A percentile compares a stretch with the other conserved stretches of the same genome.
These are phyloP conservation scores for Plectrocnemia conspersa DNA, from an alignment of 1,140 invertebrate genomes.

Conservation along the genomic window DNA sequence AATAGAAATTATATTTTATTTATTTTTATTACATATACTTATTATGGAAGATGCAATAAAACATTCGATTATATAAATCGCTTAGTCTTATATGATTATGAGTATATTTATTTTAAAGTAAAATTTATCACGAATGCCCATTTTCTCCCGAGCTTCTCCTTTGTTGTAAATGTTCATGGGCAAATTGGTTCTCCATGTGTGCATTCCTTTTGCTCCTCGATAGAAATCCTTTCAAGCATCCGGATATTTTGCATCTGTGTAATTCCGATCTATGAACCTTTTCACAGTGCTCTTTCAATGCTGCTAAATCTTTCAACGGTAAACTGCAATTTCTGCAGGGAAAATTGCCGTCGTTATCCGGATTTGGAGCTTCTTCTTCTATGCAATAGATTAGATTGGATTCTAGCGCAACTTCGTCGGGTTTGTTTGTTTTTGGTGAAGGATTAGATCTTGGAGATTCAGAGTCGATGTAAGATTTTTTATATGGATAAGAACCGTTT, in stretches of 20 bases:
- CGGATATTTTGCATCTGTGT: constrained; percentile 61
- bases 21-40: too few species aligned
- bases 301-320: constrained; percentile 49
- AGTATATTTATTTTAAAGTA: too few species aligned
- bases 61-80: too few species aligned
- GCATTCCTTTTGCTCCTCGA: constrained; percentile 64
- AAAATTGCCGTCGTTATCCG: constrained; percentile 53
- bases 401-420: constrained; percentile 4
- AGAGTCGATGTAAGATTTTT: constrained; percentile 37
- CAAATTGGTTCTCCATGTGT: constrained; percentile 57
- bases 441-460: constrained; percentile 39
- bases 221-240: constrained; percentile 68
- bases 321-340: constrained; percentile 57
- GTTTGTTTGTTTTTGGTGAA: constrained; percentile 26
- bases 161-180: constrained; percentile 43
- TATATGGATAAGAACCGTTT: constrained; percentile 36
- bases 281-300: constrained; percentile 59
- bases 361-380: constrained; percentile 47
- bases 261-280: constrained; percentile 60
- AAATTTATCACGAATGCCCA: constrained; percentile 31
- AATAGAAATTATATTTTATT: too few species aligned
- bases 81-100: too few species aligned
- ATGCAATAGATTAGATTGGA: constrained; percentile 40
- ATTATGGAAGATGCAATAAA: too few species aligned
- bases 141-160: constrained; percentile 24